Conservation (phyloP, 2,888 invertebrate genomes). For the Drosophila fungiperda region DNA sequence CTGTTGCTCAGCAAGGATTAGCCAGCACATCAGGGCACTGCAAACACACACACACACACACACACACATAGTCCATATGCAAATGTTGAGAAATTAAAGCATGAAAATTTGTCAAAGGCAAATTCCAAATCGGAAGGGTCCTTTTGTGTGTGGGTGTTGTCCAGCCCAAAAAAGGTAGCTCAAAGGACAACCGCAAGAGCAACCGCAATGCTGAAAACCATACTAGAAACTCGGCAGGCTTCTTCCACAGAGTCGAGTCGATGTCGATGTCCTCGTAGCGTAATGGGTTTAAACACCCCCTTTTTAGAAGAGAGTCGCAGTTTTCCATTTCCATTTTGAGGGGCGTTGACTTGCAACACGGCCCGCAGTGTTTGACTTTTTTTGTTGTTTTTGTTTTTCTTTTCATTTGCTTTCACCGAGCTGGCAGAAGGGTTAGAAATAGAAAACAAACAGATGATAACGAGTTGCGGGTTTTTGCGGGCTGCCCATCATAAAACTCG, state of each 20-base stretch:
- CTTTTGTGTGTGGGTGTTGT: conserved; percentile 44
- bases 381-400: conserved; percentile 9
- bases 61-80: conserved; percentile 45
- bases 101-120: conserved; percentile 68
- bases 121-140: conserved; percentile 38
- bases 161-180: conserved; percentile 43
- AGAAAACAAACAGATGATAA: conserved; percentile 62
- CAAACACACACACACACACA: conserved; percentile 9
- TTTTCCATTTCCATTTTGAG: conserved; percentile 9
- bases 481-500: conserved; percentile 64
- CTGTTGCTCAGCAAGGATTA: conserved; percentile 77
- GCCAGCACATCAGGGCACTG: conserved; percentile 57
- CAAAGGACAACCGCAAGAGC: conserved; percentile 61
- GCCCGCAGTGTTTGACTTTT: conserved; percentile 52
- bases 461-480: conserved; percentile 69
- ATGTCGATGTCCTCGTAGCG: conserved; percentile 49
- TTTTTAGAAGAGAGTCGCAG: conserved; percentile 38
- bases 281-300: conserved; percentile 82
- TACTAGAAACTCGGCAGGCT: conserved; percentile 10
- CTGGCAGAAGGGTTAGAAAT: conserved; percentile 61
- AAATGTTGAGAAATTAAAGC: conserved; percentile 74
- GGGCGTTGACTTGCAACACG: conserved; percentile 54
- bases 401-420: conserved; percentile 1
- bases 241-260: conserved; percentile 18
- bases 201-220: conserved; percentile 66